Conservation (phyloP, 2,797 vertebrate species). For the Artibeus jamaicensis region DNA sequence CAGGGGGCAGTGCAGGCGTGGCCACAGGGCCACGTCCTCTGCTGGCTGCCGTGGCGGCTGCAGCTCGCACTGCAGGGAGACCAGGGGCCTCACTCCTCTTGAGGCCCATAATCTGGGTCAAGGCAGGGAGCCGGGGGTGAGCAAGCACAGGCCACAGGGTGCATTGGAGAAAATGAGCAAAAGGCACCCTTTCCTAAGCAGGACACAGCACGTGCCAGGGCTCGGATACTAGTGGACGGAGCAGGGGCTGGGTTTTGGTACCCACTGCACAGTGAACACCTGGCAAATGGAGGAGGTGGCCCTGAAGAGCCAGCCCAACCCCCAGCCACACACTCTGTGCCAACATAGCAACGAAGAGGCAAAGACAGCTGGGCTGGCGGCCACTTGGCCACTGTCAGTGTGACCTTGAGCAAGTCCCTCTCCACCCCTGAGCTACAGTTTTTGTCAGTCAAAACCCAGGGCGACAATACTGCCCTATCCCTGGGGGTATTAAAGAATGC, state of each 20-base stretch:
- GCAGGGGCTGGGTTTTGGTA: neutral
- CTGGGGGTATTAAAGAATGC: neutral
- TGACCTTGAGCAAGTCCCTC: neutral
- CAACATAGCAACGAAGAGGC: neutral
- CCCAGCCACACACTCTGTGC: neutral
- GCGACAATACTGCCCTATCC: neutral
- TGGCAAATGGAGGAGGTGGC: neutral
- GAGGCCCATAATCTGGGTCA: slow-evolving; percentile 86
- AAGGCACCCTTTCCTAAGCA: neutral
- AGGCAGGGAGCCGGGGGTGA: neutral
- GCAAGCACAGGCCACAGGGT: neutral
- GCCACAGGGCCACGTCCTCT: slow-evolving; percentile 90
- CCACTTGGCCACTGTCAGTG: neutral
- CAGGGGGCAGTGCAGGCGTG: slow-evolving; percentile 90
- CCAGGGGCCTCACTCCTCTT: slow-evolving; percentile 93
- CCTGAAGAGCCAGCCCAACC: neutral
- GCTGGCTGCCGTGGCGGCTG: slow-evolving; percentile 87
- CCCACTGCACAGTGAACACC: neutral
- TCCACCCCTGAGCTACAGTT: neutral
- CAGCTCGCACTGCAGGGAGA: slow-evolving; percentile 91
- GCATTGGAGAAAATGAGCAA: neutral
- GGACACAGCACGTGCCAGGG: neutral
- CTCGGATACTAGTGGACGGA: rapidly evolving
- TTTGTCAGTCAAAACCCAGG: neutral
- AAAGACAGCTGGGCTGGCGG: neutral